These are phyloP conservation scores for Beris chalybata DNA, from an alignment of 2,888 invertebrate species.

Conservation along the genomic window DNA sequence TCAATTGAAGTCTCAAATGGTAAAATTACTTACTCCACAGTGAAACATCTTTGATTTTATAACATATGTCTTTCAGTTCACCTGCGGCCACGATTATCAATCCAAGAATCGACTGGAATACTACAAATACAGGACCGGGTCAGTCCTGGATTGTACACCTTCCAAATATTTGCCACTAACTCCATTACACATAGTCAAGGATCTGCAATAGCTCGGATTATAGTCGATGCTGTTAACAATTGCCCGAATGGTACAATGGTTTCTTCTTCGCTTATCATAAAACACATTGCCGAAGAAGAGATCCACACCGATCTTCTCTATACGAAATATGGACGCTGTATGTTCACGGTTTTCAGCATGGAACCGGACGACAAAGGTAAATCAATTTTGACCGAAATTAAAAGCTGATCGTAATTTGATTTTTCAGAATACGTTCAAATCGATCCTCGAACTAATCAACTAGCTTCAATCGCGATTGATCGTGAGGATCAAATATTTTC, in stretches of 20 bases:
- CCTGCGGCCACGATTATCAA: conserved; percentile 37
- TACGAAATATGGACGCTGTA: conserved; percentile 41
- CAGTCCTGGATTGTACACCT: conserved; percentile 42
- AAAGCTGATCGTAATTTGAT: conserved; percentile 11
- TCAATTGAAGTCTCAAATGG: conserved; percentile 39
- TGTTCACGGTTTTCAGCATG: conserved; percentile 40
- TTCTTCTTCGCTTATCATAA: conserved; percentile 42
- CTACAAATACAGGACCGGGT: conserved; percentile 40
- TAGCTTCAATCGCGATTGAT: conserved; percentile 43
- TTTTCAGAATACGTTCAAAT: conserved; percentile 44
- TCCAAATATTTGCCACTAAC: conserved; percentile 42
- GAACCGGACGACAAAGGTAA: conserved; percentile 44
- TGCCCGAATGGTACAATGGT: conserved; percentile 42
- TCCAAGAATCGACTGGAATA: conserved; percentile 41
- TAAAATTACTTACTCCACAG: conserved; percentile 23
- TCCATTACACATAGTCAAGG: conserved; percentile 33
- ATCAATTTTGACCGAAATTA: not conserved
- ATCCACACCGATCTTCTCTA: conserved; percentile 41
- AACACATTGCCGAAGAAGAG: conserved; percentile 43
- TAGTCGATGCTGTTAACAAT: conserved; percentile 39
- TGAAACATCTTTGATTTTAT: not conserved
- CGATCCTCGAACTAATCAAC: conserved; percentile 41
- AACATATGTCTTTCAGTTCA: conserved; percentile 32
- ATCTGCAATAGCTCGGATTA: conserved; percentile 37
- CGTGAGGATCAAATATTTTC: conserved; percentile 43